phyloP scores from a whole-genome alignment of 2,113 vertebrate genomes.

The Leiothrix lutea region DNA sequence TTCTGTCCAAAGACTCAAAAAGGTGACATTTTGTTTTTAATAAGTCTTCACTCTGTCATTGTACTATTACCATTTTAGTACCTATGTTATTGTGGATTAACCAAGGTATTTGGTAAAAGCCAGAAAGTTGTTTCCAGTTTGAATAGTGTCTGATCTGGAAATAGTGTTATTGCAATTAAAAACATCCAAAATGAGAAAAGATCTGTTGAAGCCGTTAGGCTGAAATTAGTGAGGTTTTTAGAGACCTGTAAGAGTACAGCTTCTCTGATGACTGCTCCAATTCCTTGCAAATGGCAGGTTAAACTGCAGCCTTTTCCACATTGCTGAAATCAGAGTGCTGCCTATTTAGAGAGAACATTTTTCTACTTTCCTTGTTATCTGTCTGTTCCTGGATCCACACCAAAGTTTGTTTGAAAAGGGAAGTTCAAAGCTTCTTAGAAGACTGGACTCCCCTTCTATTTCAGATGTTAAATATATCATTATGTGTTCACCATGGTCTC shows the following conservation, averaged over 20 bases:
- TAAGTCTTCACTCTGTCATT: neutral
- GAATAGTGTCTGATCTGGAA: neutral
- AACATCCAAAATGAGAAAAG: neutral
- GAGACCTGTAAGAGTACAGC: accelerated
- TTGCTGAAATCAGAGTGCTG: neutral
- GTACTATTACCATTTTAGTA: neutral
- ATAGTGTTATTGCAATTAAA: neutral
- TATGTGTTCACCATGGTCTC: neutral
- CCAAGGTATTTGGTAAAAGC: neutral
- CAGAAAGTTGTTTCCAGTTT: neutral
- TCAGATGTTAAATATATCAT: neutral
- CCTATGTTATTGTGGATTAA: neutral
- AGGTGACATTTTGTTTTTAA: neutral
- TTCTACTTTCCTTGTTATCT: neutral
- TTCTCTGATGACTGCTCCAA: neutral
- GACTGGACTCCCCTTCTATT: neutral
- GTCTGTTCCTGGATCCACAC: neutral
- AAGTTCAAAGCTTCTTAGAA: neutral
- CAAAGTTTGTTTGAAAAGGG: neutral
- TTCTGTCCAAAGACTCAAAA: neutral
- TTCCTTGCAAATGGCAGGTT: neutral
- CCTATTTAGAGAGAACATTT: neutral
- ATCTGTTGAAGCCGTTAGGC: neutral
- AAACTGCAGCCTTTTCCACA: neutral
- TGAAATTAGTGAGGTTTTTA: neutral